Evolutionary conservation across 2,797 vertebrate species (phyloP), one percentile per base, ranked within the genome.

Genomic region (Eulemur mongoz): DNA sequence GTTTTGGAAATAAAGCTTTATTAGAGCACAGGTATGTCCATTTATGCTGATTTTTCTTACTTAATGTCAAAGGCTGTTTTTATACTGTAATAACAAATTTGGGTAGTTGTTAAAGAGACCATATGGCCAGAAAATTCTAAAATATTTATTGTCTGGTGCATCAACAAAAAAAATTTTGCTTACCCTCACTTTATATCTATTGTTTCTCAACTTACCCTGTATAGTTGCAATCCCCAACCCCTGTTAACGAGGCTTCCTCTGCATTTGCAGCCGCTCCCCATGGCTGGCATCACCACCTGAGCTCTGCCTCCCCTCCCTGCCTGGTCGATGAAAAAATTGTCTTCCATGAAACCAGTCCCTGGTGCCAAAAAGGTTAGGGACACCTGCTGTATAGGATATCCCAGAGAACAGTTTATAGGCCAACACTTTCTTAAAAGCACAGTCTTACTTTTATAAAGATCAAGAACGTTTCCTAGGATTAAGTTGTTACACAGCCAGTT

Each of bases 401-500:
- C 67, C 30, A 81, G 5, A 84, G 7, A 70, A 73, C 2, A 84
- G 22, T 45, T 78, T 57, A 81, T 27, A 43, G 40, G 13, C 30
- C 32, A 80, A 72, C 0, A 57, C 2, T 73, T 90, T 80, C 52
- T 86, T 69, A 18, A 93, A 96, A 85, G 1, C 35, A 65, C 38
- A 70, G n/a, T 94, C 7, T 67, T 67, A 80, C 20, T 78, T 93
- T 45, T 69, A 48, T 10, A 67, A 94, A 57, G n/a, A 92, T 57
- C 23, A 69, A 83, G 23, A 1, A 45, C 70, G 18, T 69, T 78
- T 93, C 48, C 63, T 82, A 81, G 61, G 50, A 92, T 61, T 88
- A 83, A 83, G 8, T 84, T 95, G 30, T 75, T 95, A 40, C 2
- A 84, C 22, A 92, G 84, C 72, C 90, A 84, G 43, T 85, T 96